Base-by-base conservation (phyloP, 2,888 invertebrate species). In the Scaptomyza cyrtandrae region DNA sequence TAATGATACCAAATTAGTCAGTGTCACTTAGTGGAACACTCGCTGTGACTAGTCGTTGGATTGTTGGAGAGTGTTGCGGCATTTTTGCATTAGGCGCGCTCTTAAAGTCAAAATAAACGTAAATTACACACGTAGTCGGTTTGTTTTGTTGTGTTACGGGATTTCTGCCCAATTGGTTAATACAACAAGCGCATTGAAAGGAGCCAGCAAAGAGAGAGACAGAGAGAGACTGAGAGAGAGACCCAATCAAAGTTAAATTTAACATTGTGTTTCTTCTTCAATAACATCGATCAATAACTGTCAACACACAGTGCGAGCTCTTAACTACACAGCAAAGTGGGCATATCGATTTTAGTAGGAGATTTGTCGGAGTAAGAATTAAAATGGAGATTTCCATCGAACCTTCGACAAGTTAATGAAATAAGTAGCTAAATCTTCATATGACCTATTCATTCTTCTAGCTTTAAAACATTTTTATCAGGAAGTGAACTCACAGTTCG, bases 281-380 rank as follows among this genome's bases (percentile, higher is more conserved):
- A 81, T 75, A 84, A 75, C 75, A 87, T 85, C 86, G 86, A 86
- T 86, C 86, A 89, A 86, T 86, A 89, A 86, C 86, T 89, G 86
- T 86, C 86, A 87, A 84, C 86, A 80, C 64, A 55, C 68, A 52
- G 55, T 57, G 44, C n/a, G 39, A 39, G 7, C 4, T 59, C 6
- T 63, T 19, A 50, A 11, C 62, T 61, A 52, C 45, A 52, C 45
- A 11, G 0, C 0, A 10, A 24, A 7, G 7, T 10, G 49, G 41
- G 76, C 44, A 69, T 56, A 52, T 66, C 4, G n/a, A 29, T 31
- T 48, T 2, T 0, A 1, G 3, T 0, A 19, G 6, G 1, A 6
- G 2, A 3, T 31, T 46, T 3, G 14, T 1, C 10, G 2, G 4
- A 9, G 1, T 14, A 6, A 10, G 13, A 6, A 0, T 7, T 6